Percentiles rank a stretch among this genome's conserved stretches.
Conservation (phyloP, 2,888 invertebrate species). For the Alviniconcha strummeri region DNA sequence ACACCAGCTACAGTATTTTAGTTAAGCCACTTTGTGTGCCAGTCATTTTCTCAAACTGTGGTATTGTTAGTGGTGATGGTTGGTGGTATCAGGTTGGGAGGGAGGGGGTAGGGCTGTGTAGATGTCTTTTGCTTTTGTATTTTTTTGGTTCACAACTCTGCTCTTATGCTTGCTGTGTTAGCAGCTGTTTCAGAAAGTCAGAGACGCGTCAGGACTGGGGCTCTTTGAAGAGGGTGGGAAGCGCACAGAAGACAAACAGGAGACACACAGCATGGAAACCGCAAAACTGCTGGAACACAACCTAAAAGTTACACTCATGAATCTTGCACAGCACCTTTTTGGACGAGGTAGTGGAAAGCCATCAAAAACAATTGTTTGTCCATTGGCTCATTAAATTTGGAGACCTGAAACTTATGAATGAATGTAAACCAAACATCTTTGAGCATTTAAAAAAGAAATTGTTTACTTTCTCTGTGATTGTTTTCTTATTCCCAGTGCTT, state of each 20-base stretch:
- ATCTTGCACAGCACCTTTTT: slow-evolving; percentile 85
- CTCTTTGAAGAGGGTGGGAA: slow-evolving; percentile 66
- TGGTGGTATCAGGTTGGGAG: too few relatives aligned
- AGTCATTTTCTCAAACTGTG: too few relatives aligned
- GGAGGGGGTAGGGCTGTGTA: too few relatives aligned
- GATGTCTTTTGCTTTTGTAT: too few relatives aligned
- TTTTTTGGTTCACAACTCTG: too few relatives aligned
- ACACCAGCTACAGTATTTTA: too few relatives aligned
- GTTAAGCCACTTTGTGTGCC: too few relatives aligned
- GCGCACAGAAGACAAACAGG: slow-evolving; percentile 82
- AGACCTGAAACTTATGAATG: too few relatives aligned
- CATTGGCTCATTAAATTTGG: too few relatives aligned
- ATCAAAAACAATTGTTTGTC: too few relatives aligned
- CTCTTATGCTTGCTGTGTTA: neutral
- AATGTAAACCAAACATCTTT: neutral
- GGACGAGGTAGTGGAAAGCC: slow-evolving; percentile 78
- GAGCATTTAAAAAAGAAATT: neutral
- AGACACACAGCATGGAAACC: slow-evolving; percentile 89
- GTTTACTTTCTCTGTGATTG: neutral
- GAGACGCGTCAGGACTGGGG: slow-evolving; percentile 50
- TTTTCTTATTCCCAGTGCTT: too few relatives aligned
- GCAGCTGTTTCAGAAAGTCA: slow-evolving; percentile 56
- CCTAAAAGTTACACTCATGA: slow-evolving; percentile 85
- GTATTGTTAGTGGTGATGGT: too few relatives aligned
- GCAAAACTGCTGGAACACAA: slow-evolving; percentile 89